Base-by-base conservation (phyloP, 2,888 invertebrate genomes). In the Erannis defoliaria region DNA sequence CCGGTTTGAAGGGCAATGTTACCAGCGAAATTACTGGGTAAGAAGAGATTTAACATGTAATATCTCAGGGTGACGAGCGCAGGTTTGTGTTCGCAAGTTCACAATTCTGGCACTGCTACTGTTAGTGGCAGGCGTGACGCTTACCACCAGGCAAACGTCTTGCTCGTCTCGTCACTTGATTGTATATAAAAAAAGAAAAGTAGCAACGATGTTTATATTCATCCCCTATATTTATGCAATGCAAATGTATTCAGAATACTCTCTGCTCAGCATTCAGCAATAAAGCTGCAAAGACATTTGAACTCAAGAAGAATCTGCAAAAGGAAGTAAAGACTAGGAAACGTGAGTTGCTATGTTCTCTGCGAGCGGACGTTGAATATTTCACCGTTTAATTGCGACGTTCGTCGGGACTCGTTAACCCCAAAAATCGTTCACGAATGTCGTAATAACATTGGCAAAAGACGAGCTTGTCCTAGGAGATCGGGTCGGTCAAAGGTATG, bases 311-410 rank as follows among this genome's bases (percentile, higher is more conserved):
- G 66, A 64, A 55, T 53, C 45, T 42, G 64, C 59, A 70, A 68
- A 68, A 37, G 59, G 57, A 66, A 71, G 64, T 64, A 53, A 55
- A 64, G 66, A 56, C 23, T 45, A 55, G 62, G 59, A 67, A 62
- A 62, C 49, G 45, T 38, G 50, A 50, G 58, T 31, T 42, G 51
- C 58, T 59, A 63, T 50, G 59, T 68, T 62, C 43, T 43, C 46
- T 42, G 45, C 10, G 51, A 68, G 54, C 53, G 61, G 70, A 73
- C 74, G 74, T 73, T 85, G 80, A 84, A 85, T 85, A 84, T 84
- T 86, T 83, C 80, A 86, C 74, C 79, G 76, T 82, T 83, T 82
- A 82, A 82, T 82, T 86, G 83, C 81, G 77, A 73, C 76, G 45
- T 54, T 57, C 62, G 45, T 53, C 38, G 62, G 55, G 57, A 66